Evolutionary conservation across 2,888 invertebrate genomes (phyloP).

Genomic region (Dastarcus helophoroides): DNA sequence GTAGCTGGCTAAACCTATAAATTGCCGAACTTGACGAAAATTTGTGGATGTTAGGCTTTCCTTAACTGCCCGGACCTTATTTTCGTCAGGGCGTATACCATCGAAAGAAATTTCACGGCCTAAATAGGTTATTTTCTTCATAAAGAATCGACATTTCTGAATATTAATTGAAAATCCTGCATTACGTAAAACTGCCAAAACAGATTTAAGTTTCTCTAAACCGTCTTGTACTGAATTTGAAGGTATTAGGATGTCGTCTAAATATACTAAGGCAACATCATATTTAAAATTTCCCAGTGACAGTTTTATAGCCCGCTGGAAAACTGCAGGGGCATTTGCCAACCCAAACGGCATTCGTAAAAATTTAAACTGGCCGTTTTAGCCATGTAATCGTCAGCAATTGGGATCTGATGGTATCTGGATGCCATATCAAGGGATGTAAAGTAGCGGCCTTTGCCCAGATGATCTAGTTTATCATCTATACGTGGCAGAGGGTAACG

Average conservation of each 20-base stretch:
- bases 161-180: not conserved
- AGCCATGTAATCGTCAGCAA: constrained; percentile 1
- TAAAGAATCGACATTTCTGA: constrained; percentile 11
- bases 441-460: not conserved
- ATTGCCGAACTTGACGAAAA: constrained; percentile 6
- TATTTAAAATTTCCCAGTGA: not conserved
- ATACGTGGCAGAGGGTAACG: constrained; percentile 1
- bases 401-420: constrained; percentile 9
- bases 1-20: constrained; percentile 12
- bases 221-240: not conserved
- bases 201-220: not conserved
- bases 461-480: constrained; percentile 1
- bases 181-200: constrained; percentile 5
- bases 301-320: constrained; percentile 7
- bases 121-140: constrained; percentile 9
- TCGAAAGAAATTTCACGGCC: constrained; percentile 7
- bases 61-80: constrained; percentile 7
- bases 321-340: constrained; percentile 3
- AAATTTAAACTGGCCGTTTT: constrained; percentile 5
- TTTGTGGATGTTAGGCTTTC: constrained; percentile 7
- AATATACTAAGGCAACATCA: not conserved
- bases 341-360: constrained; percentile 1
- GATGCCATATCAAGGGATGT: constrained; percentile 7
- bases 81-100: constrained; percentile 8
- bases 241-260: constrained; percentile 3